Evolutionary conservation across 2,888 invertebrate species (phyloP), one percentile per base, ranked within the genome.

Genomic region (Sceliomorpha sp.): DNA sequence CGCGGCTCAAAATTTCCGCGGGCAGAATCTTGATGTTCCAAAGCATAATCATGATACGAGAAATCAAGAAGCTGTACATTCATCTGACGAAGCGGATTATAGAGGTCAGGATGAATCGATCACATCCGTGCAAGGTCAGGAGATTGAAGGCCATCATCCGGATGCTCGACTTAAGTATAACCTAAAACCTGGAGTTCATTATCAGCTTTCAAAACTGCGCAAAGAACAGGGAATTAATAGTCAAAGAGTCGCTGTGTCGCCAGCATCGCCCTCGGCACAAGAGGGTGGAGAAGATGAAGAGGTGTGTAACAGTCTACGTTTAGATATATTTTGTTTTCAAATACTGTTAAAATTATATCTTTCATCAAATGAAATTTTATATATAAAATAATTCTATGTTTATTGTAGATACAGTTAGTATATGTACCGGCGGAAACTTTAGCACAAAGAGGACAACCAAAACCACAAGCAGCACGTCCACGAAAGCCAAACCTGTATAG

Each of bases 371-470:
- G 32, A 20, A n/a, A n/a, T n/a, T n/a, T 7, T 13, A 15, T 27
- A n/a, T 44, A 31, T 51, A 3, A 5, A 36, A 27, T 31, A 8
- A 47, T 24, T 55, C 3, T n/a, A 24, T 24, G 7, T 15, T 40
- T 8, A 8, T 60, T 56, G 7, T 58, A 93, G 87, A 93, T 95
- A 0, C 95, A 96, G 81, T 86, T 96, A 27, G 89, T 96, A 0
- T 96, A 96, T 80, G 95, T 96, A 0, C 96, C 96, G 2, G 90
- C 95, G 14, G 95, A 96, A 79, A 92, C 94, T 0, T 85, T 95
- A 13, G 92, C 92, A 73, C 89, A 91, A 80, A 81, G 88, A 13
- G 87, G 84, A 20, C 89, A 89, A 56, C 58, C 76, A n/a, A 86
- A 85, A 27, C 73, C 73, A 40, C 80, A 80, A 32, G 77, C 76